phyloP scores from a whole-genome alignment of 2,888 invertebrate genomes.

The Gibbula magus region DNA sequence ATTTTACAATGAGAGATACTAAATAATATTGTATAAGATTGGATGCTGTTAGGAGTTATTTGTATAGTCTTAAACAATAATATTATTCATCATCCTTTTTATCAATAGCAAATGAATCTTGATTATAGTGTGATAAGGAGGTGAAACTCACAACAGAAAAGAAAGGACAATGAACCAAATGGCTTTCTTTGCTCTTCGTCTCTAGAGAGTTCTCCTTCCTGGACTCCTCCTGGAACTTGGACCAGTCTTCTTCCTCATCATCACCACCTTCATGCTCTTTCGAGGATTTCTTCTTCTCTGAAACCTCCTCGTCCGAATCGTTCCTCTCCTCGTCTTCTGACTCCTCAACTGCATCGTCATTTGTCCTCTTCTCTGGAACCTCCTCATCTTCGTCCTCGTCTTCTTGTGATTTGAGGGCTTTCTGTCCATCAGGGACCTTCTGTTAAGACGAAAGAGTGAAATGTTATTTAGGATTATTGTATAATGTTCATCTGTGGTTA shows the following conservation, averaged over 20 bases:
- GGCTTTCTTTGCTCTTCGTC: conserved; percentile 94
- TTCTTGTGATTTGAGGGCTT: background rate
- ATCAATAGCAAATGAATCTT: no score
- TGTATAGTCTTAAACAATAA: no score
- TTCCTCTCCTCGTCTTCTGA: conserved; percentile 35
- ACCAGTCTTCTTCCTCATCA: conserved; percentile 92
- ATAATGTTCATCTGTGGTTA: no score
- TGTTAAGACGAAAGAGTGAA: background rate
- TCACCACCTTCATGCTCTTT: conserved; percentile 43
- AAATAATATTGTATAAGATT: background rate
- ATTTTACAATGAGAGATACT: background rate
- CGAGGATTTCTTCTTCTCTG: conserved; percentile 29
- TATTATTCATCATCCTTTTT: no score
- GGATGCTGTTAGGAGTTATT: no score
- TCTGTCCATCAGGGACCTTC: background rate
- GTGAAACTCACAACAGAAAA: conserved; percentile 85
- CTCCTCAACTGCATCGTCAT: conserved; percentile 36
- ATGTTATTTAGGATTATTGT: background rate
- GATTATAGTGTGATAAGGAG: no score
- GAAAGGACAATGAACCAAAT: conserved; percentile 96
- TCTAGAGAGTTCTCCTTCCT: conserved; percentile 87
- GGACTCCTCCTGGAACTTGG: conserved; percentile 90
- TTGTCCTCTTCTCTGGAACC: conserved; percentile 3
- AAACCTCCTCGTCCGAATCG: conserved; percentile 21
- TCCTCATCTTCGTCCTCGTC: conserved; percentile 21